A percentile compares a stretch with the other conserved stretches of the same genome.
phyloP scores from a whole-genome alignment of 2,888 invertebrate species.

The Tyria jacobaeae region DNA sequence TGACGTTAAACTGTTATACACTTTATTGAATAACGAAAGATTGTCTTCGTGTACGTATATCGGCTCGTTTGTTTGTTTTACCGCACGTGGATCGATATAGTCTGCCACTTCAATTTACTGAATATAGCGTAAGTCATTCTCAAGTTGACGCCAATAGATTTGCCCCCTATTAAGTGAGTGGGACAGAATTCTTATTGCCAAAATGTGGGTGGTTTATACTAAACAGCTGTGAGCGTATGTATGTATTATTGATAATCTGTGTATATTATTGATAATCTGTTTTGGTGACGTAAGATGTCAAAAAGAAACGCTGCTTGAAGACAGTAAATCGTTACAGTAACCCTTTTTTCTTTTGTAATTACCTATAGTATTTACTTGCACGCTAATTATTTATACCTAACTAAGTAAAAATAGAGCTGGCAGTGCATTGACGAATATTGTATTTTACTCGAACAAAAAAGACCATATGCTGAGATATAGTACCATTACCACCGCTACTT shows the following conservation, averaged over 20 bases:
- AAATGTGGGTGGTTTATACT: too few species aligned
- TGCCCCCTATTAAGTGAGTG: too few species aligned
- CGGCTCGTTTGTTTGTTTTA: not conserved
- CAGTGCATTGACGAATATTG: not conserved
- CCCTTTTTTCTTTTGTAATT: not conserved
- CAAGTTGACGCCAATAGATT: too few species aligned
- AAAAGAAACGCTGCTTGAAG: not conserved
- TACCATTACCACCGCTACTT: too few species aligned
- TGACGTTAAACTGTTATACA: not conserved
- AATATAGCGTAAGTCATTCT: not conserved
- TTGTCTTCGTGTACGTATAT: not conserved
- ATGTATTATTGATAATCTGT: too few species aligned
- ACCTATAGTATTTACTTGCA: not conserved
- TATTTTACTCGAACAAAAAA: too few species aligned
- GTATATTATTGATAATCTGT: not conserved
- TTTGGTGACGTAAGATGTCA: not conserved
- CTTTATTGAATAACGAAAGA: slow-evolving; percentile 7
- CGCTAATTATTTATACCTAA: too few species aligned
- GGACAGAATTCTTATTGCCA: too few species aligned
- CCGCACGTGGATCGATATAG: slow-evolving; percentile 6
- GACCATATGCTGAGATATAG: too few species aligned
- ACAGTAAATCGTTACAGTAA: not conserved
- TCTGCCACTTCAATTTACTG: not conserved
- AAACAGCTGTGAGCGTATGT: too few species aligned
- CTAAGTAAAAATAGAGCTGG: not conserved